A percentile compares a stretch with the other conserved stretches of the same genome.
These are phyloP conservation scores for Bombus breviceps DNA, from an alignment of 1,140 invertebrate genomes.

Conservation along the genomic window DNA sequence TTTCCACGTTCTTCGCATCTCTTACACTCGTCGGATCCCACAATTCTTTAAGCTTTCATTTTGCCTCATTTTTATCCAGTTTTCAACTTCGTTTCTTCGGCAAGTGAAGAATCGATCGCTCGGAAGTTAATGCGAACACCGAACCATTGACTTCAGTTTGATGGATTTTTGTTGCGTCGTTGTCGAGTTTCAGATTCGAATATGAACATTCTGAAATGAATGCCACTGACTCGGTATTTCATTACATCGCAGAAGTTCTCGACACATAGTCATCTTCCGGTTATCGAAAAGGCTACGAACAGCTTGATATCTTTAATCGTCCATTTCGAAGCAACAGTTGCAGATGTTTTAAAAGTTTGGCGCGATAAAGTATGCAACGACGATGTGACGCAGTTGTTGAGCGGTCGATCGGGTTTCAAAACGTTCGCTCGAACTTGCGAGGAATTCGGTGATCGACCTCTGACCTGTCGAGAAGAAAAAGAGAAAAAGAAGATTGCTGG, in stretches of 20 bases:
- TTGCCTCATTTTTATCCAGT: neutral
- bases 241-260: no score
- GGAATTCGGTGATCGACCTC: slow-evolving; percentile 1
- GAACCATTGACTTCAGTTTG: neutral
- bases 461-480: neutral
- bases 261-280: no score
- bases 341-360: neutral
- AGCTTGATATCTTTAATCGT: no score
- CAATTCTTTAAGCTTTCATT: neutral
- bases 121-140: neutral
- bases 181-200: no score
- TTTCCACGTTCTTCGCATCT: slow-evolving; percentile 32
- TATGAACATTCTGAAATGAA: no score
- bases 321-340: no score
- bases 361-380: neutral
- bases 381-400: neutral
- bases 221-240: no score
- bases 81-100: neutral
- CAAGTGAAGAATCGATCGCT: neutral
- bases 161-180: neutral
- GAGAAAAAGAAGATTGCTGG: neutral
- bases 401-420: neutral
- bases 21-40: slow-evolving; percentile 9
- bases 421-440: neutral
- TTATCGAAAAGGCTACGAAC: no score